These are phyloP conservation scores for Micromussa lordhowensis DNA, from an alignment of 92 coral and sea anemone genomes.

Conservation along the genomic window DNA sequence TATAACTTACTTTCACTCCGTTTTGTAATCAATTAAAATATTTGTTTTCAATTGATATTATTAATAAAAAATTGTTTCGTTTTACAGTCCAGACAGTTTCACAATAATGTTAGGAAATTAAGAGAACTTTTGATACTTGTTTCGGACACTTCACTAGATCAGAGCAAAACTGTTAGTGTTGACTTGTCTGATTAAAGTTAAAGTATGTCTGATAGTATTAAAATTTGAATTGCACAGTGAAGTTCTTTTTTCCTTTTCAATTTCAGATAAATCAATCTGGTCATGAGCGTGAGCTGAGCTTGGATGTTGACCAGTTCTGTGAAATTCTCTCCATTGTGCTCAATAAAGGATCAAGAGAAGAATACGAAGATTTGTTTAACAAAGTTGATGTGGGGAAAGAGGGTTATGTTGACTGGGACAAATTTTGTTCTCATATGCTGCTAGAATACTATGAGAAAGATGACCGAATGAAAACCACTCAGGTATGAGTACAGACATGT, in stretches of 20 bases:
- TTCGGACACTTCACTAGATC: too few species aligned
- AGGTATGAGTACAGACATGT: constrained; percentile 58
- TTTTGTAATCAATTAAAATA: too few species aligned
- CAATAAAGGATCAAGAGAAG: constrained; percentile 89
- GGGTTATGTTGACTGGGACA: constrained; percentile 99
- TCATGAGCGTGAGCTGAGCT: constrained; percentile 82
- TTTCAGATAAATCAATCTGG: constrained; percentile 84
- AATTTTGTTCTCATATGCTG: constrained; percentile 96
- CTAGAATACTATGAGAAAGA: constrained; percentile 98
- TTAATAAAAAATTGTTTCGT: too few species aligned
- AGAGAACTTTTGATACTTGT: too few species aligned
- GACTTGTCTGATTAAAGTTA: too few species aligned
- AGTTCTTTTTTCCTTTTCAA: background rate
- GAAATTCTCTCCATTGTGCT: constrained; percentile 91
- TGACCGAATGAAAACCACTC: constrained; percentile 98
- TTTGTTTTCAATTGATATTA: too few species aligned
- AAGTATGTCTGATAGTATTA: too few species aligned
- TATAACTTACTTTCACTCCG: too few species aligned
- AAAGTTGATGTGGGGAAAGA: constrained; percentile 94
- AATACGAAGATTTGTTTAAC: constrained; percentile 91
- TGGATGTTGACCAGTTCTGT: constrained; percentile 95
- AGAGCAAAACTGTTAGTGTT: too few species aligned
- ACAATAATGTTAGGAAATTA: too few species aligned
- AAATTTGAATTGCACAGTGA: background rate
- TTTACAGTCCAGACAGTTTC: too few species aligned